Conservation (phyloP, 2,797 vertebrate genomes). For the Peromyscus attwateri region DNA sequence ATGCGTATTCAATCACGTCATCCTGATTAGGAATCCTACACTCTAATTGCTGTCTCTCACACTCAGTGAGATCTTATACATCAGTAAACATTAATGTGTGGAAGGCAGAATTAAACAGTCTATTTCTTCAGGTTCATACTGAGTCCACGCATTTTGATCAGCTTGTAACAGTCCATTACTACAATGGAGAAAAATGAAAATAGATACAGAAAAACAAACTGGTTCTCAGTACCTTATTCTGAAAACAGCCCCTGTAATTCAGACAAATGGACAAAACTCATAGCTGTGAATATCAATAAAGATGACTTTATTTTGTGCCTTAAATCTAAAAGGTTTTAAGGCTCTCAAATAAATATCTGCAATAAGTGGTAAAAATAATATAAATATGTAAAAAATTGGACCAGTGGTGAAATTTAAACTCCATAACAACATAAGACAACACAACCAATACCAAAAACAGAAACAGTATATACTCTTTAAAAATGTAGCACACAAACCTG, state of each 20-base stretch:
- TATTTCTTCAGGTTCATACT: slow-evolving; percentile 43
- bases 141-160: slow-evolving; percentile 33
- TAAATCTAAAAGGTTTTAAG: slow-evolving; percentile 69
- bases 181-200: slow-evolving; percentile 59
- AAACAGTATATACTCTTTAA: neutral
- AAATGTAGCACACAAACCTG: slow-evolving; percentile 38
- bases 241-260: slow-evolving; percentile 56
- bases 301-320: slow-evolving; percentile 58
- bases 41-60: neutral
- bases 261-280: slow-evolving; percentile 50
- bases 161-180: slow-evolving; percentile 26
- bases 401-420: slow-evolving; percentile 63
- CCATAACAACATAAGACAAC: slow-evolving; percentile 56
- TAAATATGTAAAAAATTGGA: slow-evolving; percentile 45
- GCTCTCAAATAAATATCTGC: slow-evolving; percentile 36
- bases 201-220: slow-evolving; percentile 55
- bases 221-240: slow-evolving; percentile 26
- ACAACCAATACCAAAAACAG: neutral
- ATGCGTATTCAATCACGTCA: neutral
- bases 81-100: slow-evolving; percentile 31
- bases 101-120: slow-evolving; percentile 41
- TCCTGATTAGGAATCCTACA: slow-evolving; percentile 27
- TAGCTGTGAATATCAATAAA: slow-evolving; percentile 44
- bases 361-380: slow-evolving; percentile 48
- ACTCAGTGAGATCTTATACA: slow-evolving; percentile 11